phyloP scores from a whole-genome alignment of 2,888 invertebrate species.

The Drosophila yooni region DNA sequence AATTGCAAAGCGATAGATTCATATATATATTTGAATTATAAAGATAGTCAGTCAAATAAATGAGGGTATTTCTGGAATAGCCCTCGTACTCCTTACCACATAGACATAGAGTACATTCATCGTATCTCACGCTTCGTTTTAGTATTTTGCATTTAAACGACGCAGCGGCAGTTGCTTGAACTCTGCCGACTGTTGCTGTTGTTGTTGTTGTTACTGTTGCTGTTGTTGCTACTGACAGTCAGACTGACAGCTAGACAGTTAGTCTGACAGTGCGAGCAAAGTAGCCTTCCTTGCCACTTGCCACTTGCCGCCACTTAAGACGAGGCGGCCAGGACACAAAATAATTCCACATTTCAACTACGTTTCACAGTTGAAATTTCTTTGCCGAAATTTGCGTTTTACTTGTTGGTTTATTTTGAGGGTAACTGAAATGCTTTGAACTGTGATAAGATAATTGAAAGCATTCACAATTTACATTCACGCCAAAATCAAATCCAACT shows the following conservation, averaged over 20 bases:
- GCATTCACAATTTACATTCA: conserved; percentile 1
- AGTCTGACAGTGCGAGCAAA: conserved; percentile 35
- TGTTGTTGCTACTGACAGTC: conserved; percentile 20
- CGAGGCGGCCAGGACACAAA: conserved; percentile 19
- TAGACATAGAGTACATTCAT: conserved; percentile 13
- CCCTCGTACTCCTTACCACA: not conserved
- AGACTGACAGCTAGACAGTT: conserved; percentile 16
- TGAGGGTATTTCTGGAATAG: not conserved
- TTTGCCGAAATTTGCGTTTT: conserved; percentile 16
- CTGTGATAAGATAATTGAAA: conserved; percentile 60
- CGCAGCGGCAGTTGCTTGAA: conserved; percentile 48
- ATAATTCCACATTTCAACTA: conserved; percentile 21
- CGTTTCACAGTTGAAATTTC: conserved; percentile 7
- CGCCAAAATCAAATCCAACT: conserved; percentile 2
- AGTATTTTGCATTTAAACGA: conserved; percentile 52
- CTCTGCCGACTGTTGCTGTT: conserved; percentile 33
- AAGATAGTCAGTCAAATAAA: not conserved
- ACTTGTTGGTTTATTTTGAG: conserved; percentile 12
- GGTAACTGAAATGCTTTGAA: conserved; percentile 37
- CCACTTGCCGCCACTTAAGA: conserved; percentile 12
- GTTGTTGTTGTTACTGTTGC: conserved; percentile 20
- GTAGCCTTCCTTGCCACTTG: conserved; percentile 53
- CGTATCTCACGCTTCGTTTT: conserved; percentile 58
- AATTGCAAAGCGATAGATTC: not conserved
- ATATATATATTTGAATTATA: not conserved